Base-by-base conservation (phyloP, 1,140 invertebrate genomes). In the Cotesia glomerata region DNA sequence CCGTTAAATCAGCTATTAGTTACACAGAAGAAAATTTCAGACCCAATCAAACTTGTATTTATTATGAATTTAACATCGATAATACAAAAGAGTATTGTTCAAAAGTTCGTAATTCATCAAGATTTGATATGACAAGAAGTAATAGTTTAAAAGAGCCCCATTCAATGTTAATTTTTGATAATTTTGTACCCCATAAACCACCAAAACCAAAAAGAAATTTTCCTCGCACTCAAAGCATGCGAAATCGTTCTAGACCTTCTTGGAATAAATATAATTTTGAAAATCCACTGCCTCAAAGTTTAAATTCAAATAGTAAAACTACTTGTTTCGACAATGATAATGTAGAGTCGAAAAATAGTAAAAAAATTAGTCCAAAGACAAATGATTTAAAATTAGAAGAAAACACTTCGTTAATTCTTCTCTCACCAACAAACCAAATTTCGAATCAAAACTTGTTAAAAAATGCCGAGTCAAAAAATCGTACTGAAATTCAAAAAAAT, bases 111-210 rank as follows among this genome's bases (percentile, higher is more conserved):
- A 54, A 45, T 39, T 66, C 72, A 32, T 61, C 26, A 0, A 75
- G 78, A 45, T 75, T 75, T n/a, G 75, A 80, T 8, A 34, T 65
- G 2, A 74, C 65, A 7, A 69, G 79, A 36, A 82, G 77, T 35
- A 81, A 78, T 34, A 80, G 75, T 39, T 4, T 80, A 5, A 82
- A 76, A 5, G 80, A 77, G 9, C 83, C 84, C 1, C 81, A 85
- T 4, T 83, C 85, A 5, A 81, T 82, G 79, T 63, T 84, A 32
- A 84, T 85, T n/a, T 35, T 84, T 0, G 85, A 83, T 72, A 84
- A 85, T 54, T 80, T 88, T 49, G 86, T 88, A 0, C 81, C 87
- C 0, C 87, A 88, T 65, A 88, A 88, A 72, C 88, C 87, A 0
- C 88, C 87, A 0, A 88, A 88, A 71, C 87, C 87, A 0, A 86